These are phyloP conservation scores for Rhodinocichla rosea DNA, from an alignment of 2,113 vertebrate genomes.

Conservation along the genomic window DNA sequence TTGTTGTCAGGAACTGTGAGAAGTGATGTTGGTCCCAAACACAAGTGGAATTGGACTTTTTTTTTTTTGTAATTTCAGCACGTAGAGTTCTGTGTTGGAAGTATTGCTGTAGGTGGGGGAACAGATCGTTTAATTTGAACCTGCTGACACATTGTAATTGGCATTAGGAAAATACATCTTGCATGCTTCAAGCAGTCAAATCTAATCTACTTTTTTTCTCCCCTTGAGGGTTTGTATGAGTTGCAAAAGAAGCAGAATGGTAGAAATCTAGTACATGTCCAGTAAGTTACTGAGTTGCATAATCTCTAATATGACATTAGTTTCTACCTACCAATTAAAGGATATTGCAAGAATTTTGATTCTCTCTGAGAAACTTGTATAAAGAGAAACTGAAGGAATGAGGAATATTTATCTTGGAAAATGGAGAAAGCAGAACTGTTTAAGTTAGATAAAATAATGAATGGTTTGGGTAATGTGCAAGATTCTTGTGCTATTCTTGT, in stretches of 20 bases:
- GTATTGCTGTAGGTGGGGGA: not conserved
- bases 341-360: not conserved
- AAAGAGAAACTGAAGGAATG: not conserved
- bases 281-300: not conserved
- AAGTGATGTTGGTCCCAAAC: not conserved
- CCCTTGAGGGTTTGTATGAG: not conserved
- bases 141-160: not conserved
- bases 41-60: not conserved
- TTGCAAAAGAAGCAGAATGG: not conserved
- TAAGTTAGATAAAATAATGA: not conserved
- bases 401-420: not conserved
- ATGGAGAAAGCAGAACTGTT: not conserved
- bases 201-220: not conserved
- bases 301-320: not conserved
- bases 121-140: not conserved
- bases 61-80: not conserved
- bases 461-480: not conserved
- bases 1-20: not conserved
- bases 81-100: not conserved
- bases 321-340: not conserved
- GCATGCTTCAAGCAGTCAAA: not conserved
- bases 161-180: not conserved
- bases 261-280: not conserved
- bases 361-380: not conserved
- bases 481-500: not conserved